Conservation (phyloP, 2,888 invertebrate species). For the Alcis repandata region DNA sequence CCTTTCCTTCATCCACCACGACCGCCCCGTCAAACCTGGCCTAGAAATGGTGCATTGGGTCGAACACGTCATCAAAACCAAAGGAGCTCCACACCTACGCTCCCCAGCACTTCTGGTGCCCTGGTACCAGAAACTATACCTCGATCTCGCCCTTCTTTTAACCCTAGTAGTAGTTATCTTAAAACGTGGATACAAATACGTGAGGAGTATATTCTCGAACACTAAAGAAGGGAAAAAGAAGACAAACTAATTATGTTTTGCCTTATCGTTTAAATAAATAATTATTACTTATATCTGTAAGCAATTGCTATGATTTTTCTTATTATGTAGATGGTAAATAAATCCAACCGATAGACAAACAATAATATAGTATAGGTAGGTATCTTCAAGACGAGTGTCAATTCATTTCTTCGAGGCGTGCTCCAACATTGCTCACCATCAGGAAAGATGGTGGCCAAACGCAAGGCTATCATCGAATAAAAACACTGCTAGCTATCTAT, state of each 20-base stretch:
- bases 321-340: no score
- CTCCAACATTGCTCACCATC: no score
- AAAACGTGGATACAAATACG: neutral
- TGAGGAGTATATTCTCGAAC: neutral
- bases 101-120: slow-evolving; percentile 57
- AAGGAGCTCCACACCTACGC: slow-evolving; percentile 60
- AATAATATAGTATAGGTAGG: no score
- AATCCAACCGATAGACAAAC: no score
- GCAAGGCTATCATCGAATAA: no score
- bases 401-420: no score
- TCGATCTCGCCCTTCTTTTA: slow-evolving; percentile 50
- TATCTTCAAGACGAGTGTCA: no score
- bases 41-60: slow-evolving; percentile 59
- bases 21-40: slow-evolving; percentile 56
- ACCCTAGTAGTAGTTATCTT: slow-evolving; percentile 7
- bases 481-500: no score
- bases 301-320: no score
- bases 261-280: neutral
- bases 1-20: slow-evolving; percentile 58
- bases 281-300: no score
- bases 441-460: no score
- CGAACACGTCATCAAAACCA: slow-evolving; percentile 58
- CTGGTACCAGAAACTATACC: slow-evolving; percentile 62
- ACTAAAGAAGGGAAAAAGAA: slow-evolving; percentile 6
- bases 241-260: neutral